Base-by-base conservation (phyloP, 2,888 invertebrate genomes). In the Acleris emargana region DNA sequence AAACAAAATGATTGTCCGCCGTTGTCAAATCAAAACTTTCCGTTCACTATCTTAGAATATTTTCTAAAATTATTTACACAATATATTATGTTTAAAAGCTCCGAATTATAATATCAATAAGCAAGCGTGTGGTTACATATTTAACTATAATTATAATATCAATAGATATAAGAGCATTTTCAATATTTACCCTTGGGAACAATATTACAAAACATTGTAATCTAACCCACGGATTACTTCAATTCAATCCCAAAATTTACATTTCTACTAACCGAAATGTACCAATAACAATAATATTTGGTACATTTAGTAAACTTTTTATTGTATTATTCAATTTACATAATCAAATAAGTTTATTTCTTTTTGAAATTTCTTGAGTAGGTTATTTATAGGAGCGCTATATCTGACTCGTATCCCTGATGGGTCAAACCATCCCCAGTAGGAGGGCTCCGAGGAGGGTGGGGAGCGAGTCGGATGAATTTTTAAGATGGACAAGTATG, bases 281-380 rank as follows among this genome's bases (percentile, higher is more conserved):
- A 28, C 54, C 54, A 54, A 20, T 50, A 25, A 5, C 28, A 57
- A 22, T 45, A 45, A 22, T 45, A 45, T 45, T 45, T 42, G 45
- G 43, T 57, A 25, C n/a, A 13, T 55, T 55, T 22, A 45, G 11
- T 45, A 20, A n/a, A 43, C 4, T 45, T 38, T 53, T 45, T 25
- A 45, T 25, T 57, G 57, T 57, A 25, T 43, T 17, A n/a, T 55
- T 55, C 22, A 28, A 64, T 64, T 60, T 64, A 59, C 59, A 64
- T 64, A 64, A 60, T 59, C 64, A 55, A 60, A 64, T 64, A 54
- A 60, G 55, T 64, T 60, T 49, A 64, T 32, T 54, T 64, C 59
- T 51, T 60, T 45, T 55, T 54, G 58, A 64, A 50, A 20, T 20
- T 32, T 42, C 17, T 17, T 64, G 47, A 32, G 54, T 64, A 55